phyloP scores from a whole-genome alignment of 2,113 vertebrate genomes.

The Dryoscopus gambensis region DNA sequence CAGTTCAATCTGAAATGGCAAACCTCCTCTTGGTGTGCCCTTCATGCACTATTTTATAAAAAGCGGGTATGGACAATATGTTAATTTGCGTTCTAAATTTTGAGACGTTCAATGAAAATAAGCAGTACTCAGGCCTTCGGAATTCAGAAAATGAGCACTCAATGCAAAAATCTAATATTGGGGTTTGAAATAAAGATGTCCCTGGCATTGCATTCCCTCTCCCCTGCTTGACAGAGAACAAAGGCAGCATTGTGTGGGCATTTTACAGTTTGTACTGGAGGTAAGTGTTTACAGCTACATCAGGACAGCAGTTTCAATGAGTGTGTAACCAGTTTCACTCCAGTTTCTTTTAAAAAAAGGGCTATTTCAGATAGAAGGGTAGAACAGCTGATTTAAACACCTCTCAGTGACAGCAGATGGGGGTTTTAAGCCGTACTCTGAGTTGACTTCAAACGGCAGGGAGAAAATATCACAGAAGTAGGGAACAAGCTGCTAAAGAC shows the following conservation, averaged over 20 bases:
- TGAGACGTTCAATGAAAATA: neutral
- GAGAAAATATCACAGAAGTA: neutral
- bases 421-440: neutral
- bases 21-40: neutral
- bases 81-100: neutral
- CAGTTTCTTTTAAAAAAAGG: neutral
- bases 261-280: neutral
- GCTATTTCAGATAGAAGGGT: neutral
- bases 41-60: neutral
- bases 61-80: neutral
- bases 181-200: neutral
- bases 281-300: neutral
- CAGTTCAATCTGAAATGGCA: neutral
- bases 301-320: neutral
- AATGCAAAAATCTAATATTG: neutral
- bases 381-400: neutral
- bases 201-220: neutral
- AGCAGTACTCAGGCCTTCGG: neutral
- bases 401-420: neutral
- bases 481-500: neutral
- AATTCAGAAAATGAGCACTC: neutral
- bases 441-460: neutral
- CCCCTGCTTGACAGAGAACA: neutral
- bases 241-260: constrained; percentile 1
- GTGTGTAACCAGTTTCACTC: neutral